These are phyloP conservation scores for Sciaenops ocellatus DNA, from an alignment of 2,797 vertebrate genomes.

Conservation along the genomic window DNA sequence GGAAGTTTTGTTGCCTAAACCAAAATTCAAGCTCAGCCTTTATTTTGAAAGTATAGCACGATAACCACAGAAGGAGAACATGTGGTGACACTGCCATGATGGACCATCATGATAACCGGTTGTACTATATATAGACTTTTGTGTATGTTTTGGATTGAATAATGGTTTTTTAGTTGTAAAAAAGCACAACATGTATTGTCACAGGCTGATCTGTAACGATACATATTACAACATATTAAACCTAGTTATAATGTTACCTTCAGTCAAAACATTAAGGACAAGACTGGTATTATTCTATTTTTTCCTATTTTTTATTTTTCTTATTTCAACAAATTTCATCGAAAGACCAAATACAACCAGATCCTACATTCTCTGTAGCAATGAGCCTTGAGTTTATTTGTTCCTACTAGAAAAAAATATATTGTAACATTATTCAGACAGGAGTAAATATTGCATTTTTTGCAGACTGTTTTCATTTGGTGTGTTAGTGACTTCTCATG, in stretches of 20 bases:
- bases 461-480: not conserved
- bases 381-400: not conserved
- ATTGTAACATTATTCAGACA: not conserved
- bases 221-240: not conserved
- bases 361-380: too few species aligned
- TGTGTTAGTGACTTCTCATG: not conserved
- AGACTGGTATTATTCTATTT: not conserved
- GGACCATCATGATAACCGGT: too few species aligned
- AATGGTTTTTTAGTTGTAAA: constrained; percentile 1
- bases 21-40: too few species aligned
- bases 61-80: too few species aligned
- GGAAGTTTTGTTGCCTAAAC: too few species aligned
- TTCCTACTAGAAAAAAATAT: not conserved
- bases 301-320: not conserved
- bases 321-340: not conserved
- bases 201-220: not conserved
- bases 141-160: not conserved
- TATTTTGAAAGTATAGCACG: too few species aligned
- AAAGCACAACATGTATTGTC: not conserved
- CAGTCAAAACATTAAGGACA: not conserved
- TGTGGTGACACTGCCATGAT: too few species aligned
- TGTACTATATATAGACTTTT: not conserved
- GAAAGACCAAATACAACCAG: not conserved
- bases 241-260: not conserved
- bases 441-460: not conserved